Base-by-base conservation (phyloP, 2,888 invertebrate genomes). In the Notocelia uddmanniana region DNA sequence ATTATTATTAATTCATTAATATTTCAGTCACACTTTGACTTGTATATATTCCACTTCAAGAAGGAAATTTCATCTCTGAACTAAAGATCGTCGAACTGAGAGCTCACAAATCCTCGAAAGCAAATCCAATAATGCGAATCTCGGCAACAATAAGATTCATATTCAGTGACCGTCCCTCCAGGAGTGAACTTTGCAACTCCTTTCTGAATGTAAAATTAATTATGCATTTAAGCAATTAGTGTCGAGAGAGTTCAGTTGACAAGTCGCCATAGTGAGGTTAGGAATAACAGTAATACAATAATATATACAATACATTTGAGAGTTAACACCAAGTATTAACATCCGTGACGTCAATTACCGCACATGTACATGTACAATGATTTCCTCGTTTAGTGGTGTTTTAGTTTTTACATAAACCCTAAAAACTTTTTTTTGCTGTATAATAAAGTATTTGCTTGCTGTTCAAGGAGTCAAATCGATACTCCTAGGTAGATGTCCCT, bases 211-310 rank as follows among this genome's bases (percentile, higher is more conserved):
- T 60, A 62, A 62, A 69, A 69, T 69, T 69, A 60, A 69, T 69
- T 69, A 69, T 69, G 68, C 60, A 69, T 69, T 62, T 69, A 69
- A 54, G 68, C 54, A 69, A 69, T 69, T 69, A 69, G 60, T 26
- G 52, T 45, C 41, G 19, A 5, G 52, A 52, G 59, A 41, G 60
- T 52, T 41, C 34, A 21, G 69, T 69, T 63, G 69, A 41, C 60
- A 69, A 62, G 60, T 23, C 13, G 21, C 3, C 21, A 34, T 15
- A 18, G 52, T 26, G 6, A 18, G 31, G n/a, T 15, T 48, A 8
- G 31, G 31, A 34, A 13, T 3, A 63, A 63, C 52, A 52, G 63
- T 63, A 60, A 31, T 31, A 31, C 31, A 31, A 8, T 8, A 31
- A 31, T 31, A 31, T 31, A 31, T 26, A 3, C 5, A 31, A 5